phyloP scores from a whole-genome alignment of 92 coral and sea anemone species.

The Blastomussa wellsi region DNA sequence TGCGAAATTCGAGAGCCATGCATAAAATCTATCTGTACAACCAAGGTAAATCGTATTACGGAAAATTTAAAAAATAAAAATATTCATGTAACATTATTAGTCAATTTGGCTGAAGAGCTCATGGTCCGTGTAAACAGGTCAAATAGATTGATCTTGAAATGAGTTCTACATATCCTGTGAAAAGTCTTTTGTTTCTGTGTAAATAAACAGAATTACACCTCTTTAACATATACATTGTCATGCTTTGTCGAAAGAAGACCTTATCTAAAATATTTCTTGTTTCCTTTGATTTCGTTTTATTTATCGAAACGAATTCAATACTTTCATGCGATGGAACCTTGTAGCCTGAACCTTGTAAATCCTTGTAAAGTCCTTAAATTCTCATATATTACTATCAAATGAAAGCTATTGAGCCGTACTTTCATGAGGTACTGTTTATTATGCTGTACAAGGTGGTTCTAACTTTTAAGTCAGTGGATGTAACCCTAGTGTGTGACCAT shows the following conservation, averaged over 20 bases:
- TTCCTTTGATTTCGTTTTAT: too few relatives aligned
- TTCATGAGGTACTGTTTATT: too few relatives aligned
- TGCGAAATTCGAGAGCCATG: not conserved
- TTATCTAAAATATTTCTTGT: not conserved
- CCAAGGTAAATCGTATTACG: not conserved
- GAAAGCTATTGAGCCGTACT: too few relatives aligned
- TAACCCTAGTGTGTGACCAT: constrained; percentile 1
- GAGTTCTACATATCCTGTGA: not conserved
- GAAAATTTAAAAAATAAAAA: not conserved
- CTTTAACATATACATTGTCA: not conserved
- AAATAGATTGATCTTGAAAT: not conserved
- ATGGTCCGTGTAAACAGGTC: not conserved
- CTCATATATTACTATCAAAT: not conserved
- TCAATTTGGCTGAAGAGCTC: not conserved
- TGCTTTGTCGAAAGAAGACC: not conserved
- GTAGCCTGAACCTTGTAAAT: not conserved
- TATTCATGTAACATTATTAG: not conserved
- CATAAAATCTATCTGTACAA: not conserved
- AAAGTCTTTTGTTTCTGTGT: constrained; percentile 16
- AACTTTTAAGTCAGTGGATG: not conserved
- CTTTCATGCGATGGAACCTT: not conserved
- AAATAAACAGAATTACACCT: not conserved
- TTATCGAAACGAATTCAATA: not conserved
- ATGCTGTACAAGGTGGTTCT: not conserved
- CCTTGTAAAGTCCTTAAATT: too few relatives aligned